Evolutionary conservation across 2,797 vertebrate genomes (phyloP).

Genomic region (Chromobotia macracanthus): DNA sequence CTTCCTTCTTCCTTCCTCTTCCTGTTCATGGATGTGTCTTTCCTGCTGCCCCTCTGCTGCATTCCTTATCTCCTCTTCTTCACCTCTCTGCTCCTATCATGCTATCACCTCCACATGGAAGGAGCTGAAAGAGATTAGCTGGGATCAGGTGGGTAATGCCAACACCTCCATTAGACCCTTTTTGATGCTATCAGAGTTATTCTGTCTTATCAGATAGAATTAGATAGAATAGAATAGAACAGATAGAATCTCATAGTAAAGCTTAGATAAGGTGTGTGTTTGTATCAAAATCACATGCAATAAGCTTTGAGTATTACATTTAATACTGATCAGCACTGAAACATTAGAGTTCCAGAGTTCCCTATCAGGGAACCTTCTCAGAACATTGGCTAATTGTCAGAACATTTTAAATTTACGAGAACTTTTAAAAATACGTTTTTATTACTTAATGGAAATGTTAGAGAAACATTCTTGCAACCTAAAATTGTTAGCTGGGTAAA

Average conservation of each 20-base stretch:
- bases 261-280: background rate
- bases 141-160: slow-evolving; percentile 85
- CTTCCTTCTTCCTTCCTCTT: slow-evolving; percentile 59
- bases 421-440: too few relatives aligned
- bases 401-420: too few relatives aligned
- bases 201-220: too few relatives aligned
- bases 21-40: slow-evolving; percentile 53
- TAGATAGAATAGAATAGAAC: background rate
- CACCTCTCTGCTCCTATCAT: slow-evolving; percentile 56
- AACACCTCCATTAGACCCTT: slow-evolving; percentile 30
- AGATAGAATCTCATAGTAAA: background rate
- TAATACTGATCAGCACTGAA: too few relatives aligned
- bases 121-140: slow-evolving; percentile 96
- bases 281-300: background rate
- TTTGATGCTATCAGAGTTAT: background rate
- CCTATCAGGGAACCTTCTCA: too few relatives aligned
- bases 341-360: too few relatives aligned
- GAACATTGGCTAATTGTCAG: too few relatives aligned
- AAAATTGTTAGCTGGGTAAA: too few relatives aligned
- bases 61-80: slow-evolving; percentile 67
- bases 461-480: too few relatives aligned
- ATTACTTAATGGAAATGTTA: too few relatives aligned
- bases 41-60: slow-evolving; percentile 58
- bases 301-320: background rate
- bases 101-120: slow-evolving; percentile 67